Conservation (phyloP, 1,140 invertebrate genomes). For the Antheraea mylitta region DNA sequence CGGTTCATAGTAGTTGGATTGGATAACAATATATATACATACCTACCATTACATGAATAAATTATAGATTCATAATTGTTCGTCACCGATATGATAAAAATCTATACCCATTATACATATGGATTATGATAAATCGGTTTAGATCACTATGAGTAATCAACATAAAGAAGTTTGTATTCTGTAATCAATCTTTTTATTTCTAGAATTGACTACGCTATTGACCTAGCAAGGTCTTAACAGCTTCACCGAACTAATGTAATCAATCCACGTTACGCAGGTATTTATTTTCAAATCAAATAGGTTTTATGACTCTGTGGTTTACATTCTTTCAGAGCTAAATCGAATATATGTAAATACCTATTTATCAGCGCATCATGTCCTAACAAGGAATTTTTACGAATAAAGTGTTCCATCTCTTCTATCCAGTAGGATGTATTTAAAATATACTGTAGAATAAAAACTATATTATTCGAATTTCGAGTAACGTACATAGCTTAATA, state of each 20-base stretch:
- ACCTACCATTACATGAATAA: background rate
- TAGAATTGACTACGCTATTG: no score
- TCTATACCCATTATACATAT: background rate
- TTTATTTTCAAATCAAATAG: background rate
- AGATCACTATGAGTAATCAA: background rate
- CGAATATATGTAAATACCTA: no score
- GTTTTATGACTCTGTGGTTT: background rate
- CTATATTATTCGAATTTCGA: no score
- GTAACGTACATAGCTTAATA: constrained; percentile 1
- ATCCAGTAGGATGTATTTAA: background rate
- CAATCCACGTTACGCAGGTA: background rate
- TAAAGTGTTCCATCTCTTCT: background rate
- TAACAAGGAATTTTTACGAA: background rate
- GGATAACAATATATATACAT: background rate
- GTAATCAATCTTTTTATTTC: no score
- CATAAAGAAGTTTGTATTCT: background rate
- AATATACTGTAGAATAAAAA: background rate
- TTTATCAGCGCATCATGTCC: background rate
- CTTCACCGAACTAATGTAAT: no score
- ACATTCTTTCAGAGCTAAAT: background rate
- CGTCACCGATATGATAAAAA: background rate
- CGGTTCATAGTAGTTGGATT: background rate
- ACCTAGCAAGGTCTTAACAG: no score
- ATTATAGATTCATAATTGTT: background rate
- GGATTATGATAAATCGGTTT: background rate